Evolutionary conservation across 2,888 invertebrate genomes (phyloP).

Genomic region (Luperina nickerlii): DNA sequence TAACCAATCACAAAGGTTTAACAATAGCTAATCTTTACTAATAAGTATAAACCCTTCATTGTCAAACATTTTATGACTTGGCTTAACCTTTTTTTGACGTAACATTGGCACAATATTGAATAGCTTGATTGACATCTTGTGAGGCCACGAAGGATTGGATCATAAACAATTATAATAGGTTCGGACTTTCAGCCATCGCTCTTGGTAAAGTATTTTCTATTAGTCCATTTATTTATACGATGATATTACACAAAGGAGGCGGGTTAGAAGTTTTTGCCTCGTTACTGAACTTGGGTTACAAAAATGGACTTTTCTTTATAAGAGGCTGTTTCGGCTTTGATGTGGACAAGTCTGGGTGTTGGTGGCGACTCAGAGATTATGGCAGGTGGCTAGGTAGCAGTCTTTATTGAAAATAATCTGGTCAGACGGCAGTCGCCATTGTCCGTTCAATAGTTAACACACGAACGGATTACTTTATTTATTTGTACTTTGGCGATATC

Average conservation of each 20-base stretch:
- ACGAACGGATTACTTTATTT: constrained; percentile 12
- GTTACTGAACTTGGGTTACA: constrained; percentile 12
- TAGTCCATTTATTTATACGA: constrained; percentile 42
- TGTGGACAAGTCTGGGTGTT: constrained; percentile 26
- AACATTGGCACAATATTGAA: constrained; percentile 5
- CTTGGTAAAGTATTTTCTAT: constrained; percentile 36
- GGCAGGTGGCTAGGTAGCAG: constrained; percentile 29
- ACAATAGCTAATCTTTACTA: constrained; percentile 42
- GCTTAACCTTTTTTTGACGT: constrained; percentile 6
- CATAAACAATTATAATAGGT: not conserved
- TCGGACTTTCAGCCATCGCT: constrained; percentile 39
- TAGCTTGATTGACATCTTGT: constrained; percentile 1
- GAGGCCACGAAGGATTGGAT: constrained; percentile 13
- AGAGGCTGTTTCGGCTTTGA: constrained; percentile 9
- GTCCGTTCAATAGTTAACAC: constrained; percentile 13
- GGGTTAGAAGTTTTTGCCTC: constrained; percentile 21
- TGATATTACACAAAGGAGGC: constrained; percentile 36
- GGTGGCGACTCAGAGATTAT: constrained; percentile 39
- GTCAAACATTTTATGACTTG: constrained; percentile 40
- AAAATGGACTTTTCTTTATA: constrained; percentile 2
- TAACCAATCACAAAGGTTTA: constrained; percentile 38
- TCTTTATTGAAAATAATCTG: constrained; percentile 39
- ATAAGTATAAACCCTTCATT: constrained; percentile 46
- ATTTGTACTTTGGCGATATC: not conserved
- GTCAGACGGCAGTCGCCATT: constrained; percentile 38